phyloP scores from a whole-genome alignment of 2,113 vertebrate genomes.

The Atherinomorus stipes region DNA sequence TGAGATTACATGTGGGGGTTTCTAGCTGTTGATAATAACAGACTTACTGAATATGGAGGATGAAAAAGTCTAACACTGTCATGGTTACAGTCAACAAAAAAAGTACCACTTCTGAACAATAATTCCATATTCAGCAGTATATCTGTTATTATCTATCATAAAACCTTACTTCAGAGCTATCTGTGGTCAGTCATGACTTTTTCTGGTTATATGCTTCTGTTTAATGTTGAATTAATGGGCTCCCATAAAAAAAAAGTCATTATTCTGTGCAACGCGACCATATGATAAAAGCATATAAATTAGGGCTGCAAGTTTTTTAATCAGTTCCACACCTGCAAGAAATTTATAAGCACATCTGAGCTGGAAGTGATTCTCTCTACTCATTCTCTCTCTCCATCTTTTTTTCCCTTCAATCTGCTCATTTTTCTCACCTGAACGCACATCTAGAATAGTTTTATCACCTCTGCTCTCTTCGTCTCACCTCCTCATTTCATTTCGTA shows the following conservation, averaged over 20 bases:
- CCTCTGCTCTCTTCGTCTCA: slow-evolving; percentile 35
- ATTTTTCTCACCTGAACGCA: slow-evolving; percentile 34
- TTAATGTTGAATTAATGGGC: neutral
- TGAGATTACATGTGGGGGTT: slow-evolving; percentile 28
- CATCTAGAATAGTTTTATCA: slow-evolving; percentile 53
- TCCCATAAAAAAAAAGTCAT: neutral
- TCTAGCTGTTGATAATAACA: slow-evolving; percentile 47
- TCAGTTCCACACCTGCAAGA: slow-evolving; percentile 30
- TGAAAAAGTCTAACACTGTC: slow-evolving; percentile 28
- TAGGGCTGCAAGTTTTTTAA: slow-evolving; percentile 10
- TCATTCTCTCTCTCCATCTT: neutral
- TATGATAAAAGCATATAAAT: slow-evolving; percentile 10
- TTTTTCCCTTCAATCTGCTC: neutral
- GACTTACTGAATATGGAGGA: slow-evolving; percentile 32
- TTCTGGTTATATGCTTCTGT: slow-evolving; percentile 1
- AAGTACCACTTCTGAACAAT: slow-evolving; percentile 26
- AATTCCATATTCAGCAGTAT: slow-evolving; percentile 1
- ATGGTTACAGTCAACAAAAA: slow-evolving; percentile 13
- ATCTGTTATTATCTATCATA: neutral
- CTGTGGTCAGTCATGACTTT: neutral
- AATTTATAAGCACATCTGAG: slow-evolving; percentile 26
- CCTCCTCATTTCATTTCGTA: slow-evolving; percentile 35
- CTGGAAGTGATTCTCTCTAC: slow-evolving; percentile 7
- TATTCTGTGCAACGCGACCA: neutral
- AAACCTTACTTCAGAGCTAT: neutral